Percentiles rank a stretch among this genome's conserved stretches.
phyloP scores from a whole-genome alignment of 2,797 vertebrate genomes.

The Danio choprae region DNA sequence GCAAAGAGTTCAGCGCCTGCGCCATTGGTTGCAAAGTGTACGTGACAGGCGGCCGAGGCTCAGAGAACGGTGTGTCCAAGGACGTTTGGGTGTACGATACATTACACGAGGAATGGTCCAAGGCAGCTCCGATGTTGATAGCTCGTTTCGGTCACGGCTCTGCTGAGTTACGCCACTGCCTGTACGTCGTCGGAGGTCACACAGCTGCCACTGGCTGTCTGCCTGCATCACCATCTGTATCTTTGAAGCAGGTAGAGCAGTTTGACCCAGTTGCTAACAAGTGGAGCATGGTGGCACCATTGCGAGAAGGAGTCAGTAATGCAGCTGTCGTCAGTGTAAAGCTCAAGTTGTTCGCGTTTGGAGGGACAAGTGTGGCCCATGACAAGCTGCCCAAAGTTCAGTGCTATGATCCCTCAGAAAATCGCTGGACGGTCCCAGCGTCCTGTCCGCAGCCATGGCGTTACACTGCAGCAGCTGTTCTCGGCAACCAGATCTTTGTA shows the following conservation, averaged over 20 bases:
- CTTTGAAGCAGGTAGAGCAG: slow-evolving; percentile 97
- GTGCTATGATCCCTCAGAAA: slow-evolving; percentile 96
- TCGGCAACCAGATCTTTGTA: slow-evolving; percentile 98
- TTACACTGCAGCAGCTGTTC: slow-evolving; percentile 95
- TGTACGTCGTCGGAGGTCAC: slow-evolving; percentile 96
- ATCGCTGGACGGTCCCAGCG: slow-evolving; percentile 95
- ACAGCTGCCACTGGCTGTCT: slow-evolving; percentile 95
- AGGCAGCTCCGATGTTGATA: slow-evolving; percentile 97
- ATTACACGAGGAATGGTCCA: slow-evolving; percentile 96
- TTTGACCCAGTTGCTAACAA: slow-evolving; percentile 95
- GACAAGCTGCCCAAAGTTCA: slow-evolving; percentile 99
- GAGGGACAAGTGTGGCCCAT: slow-evolving; percentile 94
- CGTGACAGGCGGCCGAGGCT: slow-evolving; percentile 94
- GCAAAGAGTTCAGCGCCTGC: slow-evolving; percentile 98
- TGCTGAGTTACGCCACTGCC: slow-evolving; percentile 94
- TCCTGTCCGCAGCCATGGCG: slow-evolving; percentile 98
- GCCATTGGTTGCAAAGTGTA: slow-evolving; percentile 98
- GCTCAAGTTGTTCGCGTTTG: slow-evolving; percentile 96
- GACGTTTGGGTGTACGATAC: slow-evolving; percentile 99
- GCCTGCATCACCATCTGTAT: slow-evolving; percentile 96
- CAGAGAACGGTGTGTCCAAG: slow-evolving; percentile 97
- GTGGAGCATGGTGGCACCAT: slow-evolving; percentile 97
- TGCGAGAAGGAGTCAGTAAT: slow-evolving; percentile 96
- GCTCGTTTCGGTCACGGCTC: slow-evolving; percentile 97
- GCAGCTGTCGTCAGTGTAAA: slow-evolving; percentile 98